Percentiles rank a stretch among this genome's conserved stretches.
Evolutionary conservation across 2,113 vertebrate genomes (phyloP).

Genomic region (Eulacestoma nigropectus): DNA sequence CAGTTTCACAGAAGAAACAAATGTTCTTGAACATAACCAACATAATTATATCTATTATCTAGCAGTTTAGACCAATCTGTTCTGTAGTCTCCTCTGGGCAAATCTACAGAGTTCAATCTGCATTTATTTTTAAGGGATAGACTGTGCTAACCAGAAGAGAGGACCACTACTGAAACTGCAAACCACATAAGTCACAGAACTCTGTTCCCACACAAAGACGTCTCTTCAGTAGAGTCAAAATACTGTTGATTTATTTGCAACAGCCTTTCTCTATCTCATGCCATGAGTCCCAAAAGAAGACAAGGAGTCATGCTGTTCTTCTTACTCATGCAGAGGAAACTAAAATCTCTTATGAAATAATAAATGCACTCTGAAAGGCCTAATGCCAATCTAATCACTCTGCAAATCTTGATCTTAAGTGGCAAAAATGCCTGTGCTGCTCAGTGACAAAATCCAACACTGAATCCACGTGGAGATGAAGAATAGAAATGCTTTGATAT

Average conservation of each 20-base stretch:
- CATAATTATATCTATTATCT: not conserved
- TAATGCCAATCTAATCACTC: conserved; percentile 2
- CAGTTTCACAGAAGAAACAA: not conserved
- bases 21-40: not conserved
- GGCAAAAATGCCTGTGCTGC: not conserved
- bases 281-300: not conserved
- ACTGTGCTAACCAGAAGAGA: not conserved
- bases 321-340: not conserved
- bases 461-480: not conserved
- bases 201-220: not conserved
- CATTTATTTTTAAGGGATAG: not conserved
- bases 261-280: not conserved
- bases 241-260: not conserved
- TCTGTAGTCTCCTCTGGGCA: not conserved
- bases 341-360: conserved; percentile 14
- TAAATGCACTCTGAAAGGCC: not conserved
- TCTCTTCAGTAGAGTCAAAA: not conserved
- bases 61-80: not conserved
- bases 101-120: not conserved
- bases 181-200: not conserved
- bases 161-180: not conserved
- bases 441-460: not conserved
- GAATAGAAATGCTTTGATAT: not conserved
- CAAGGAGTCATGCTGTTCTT: not conserved
- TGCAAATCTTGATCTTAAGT: not conserved